phyloP scores from a whole-genome alignment of 2,113 vertebrate species.

The Chrysochloris asiatica region DNA sequence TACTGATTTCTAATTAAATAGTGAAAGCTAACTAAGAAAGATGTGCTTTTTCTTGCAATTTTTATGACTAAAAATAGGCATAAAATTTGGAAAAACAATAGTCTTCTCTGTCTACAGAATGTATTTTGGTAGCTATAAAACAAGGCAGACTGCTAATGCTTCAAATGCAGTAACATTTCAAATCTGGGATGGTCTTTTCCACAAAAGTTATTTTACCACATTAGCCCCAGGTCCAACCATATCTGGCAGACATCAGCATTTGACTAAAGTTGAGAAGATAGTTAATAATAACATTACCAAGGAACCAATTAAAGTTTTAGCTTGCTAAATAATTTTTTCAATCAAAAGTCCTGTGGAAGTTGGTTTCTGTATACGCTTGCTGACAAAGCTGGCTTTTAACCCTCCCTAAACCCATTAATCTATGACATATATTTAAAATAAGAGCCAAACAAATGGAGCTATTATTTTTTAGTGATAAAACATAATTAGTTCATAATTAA shows the following conservation, averaged over 20 bases:
- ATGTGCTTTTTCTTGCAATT: background rate
- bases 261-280: slow-evolving; percentile 19
- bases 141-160: background rate
- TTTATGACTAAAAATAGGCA: slow-evolving; percentile 5
- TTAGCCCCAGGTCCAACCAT: background rate
- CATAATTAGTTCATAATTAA: background rate
- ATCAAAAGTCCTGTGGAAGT: slow-evolving; percentile 23
- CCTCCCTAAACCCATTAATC: background rate
- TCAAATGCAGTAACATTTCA: slow-evolving; percentile 40
- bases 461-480: background rate
- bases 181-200: slow-evolving; percentile 39
- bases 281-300: slow-evolving; percentile 31
- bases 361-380: background rate
- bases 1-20: background rate
- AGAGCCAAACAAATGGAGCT: background rate
- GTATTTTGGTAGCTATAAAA: background rate
- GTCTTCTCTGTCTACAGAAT: background rate
- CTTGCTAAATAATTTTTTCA: slow-evolving; percentile 34
- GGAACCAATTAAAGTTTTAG: slow-evolving; percentile 22
- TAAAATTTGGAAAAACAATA: background rate
- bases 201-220: background rate
- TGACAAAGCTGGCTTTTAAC: slow-evolving; percentile 5
- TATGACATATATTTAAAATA: slow-evolving; percentile 12
- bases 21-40: background rate
- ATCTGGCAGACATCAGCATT: background rate